Conservation (phyloP, 92 coral and sea anemone genomes). For the Palythoa heliodiscus region DNA sequence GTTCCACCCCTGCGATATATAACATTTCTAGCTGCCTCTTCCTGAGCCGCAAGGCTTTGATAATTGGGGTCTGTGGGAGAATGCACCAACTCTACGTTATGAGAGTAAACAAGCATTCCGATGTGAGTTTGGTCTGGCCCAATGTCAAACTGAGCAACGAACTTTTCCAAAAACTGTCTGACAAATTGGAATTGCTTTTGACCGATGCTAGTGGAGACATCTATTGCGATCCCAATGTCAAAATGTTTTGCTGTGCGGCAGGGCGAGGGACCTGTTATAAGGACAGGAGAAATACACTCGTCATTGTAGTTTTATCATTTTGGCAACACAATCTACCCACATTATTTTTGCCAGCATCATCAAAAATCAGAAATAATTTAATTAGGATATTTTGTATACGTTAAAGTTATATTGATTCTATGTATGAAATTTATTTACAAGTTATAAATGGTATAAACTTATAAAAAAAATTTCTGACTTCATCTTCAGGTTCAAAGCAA, state of each 20-base stretch:
- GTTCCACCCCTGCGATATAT: background rate
- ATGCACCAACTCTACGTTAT: background rate
- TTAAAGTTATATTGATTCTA: no score
- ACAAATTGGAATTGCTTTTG: background rate
- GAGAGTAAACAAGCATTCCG: slow-evolving; percentile 27
- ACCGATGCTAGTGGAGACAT: slow-evolving; percentile 41
- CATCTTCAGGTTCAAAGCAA: no score
- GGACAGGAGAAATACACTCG: background rate
- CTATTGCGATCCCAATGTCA: slow-evolving; percentile 41
- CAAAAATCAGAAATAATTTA: no score
- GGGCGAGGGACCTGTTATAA: slow-evolving; percentile 17
- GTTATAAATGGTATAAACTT: no score
- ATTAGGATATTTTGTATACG: no score
- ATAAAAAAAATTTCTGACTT: no score
- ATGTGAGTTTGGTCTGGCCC: slow-evolving; percentile 20
- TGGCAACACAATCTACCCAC: no score
- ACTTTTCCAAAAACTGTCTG: slow-evolving; percentile 21
- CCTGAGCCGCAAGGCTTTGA: background rate
- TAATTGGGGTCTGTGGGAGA: background rate
- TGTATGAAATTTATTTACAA: no score
- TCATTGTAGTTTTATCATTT: background rate
- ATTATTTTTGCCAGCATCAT: no score
- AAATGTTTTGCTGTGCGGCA: slow-evolving; percentile 20
- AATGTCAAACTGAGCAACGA: slow-evolving; percentile 34
- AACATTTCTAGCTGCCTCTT: background rate